Base-by-base conservation (phyloP, 2,113 vertebrate genomes). In the Piprites chloris region DNA sequence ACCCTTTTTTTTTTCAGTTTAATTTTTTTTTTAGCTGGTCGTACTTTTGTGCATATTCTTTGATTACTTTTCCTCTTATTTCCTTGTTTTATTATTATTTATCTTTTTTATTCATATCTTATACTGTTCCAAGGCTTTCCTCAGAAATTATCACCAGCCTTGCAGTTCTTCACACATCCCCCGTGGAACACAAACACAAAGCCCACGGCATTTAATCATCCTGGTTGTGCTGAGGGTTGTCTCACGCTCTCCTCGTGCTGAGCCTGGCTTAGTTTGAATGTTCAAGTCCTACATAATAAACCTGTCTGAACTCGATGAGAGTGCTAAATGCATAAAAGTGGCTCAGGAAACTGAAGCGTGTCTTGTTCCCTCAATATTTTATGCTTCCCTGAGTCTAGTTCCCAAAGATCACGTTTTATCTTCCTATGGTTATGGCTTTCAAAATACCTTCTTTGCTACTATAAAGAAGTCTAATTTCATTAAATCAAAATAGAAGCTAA, bases 221-320 rank as follows among this genome's bases (percentile, higher is more conserved):
- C 0, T 14, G 2, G 17, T 4, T 41, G 22, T 61, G 73, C 63
- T 66, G 62, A 20, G 11, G 14, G 35, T 42, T 58, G 79, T 63
- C 81, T 87, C 85, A 24, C 63, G 4, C 90, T 52, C 44, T 39
- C 65, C 67, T 62, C 4, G 1, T 69, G 80, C 62, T 41, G 23
- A 59, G 90, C 63, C 44, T 78, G 63, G 0, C 91, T 76, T 19
- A 20, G 6, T 41, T 53, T 41, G 78, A 8, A 9, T 30, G 49
- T 16, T 61, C 59, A 35, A 66, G 37, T 53, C 55, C 82, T 53
- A 11, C 26, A 19, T 9, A 26, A 81, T 32, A 75, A 79, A 68
- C 35, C 61, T 39, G 17, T 1, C 47, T 72, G n/a, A 47, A 49
- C 35, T 75, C 61, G 0, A 0, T 2, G 9, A 2, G 6, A 19